Percentiles rank a stretch among this genome's conserved stretches.
phyloP scores from a whole-genome alignment of 2,113 vertebrate genomes.

The Gyps fulvus region DNA sequence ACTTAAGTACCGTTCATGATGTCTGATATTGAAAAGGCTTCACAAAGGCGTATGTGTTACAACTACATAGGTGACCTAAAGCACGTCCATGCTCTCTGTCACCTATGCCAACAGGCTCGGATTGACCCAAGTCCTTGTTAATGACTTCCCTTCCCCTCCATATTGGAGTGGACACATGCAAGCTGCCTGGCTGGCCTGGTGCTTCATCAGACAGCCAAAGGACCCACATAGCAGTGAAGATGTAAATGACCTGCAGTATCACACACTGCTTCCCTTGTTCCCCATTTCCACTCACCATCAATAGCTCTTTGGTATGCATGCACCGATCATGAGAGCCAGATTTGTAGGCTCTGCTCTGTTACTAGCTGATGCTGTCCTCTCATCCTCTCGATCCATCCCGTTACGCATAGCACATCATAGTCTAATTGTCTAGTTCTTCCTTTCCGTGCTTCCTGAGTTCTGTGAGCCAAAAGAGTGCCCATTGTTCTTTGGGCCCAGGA shows the following conservation, averaged over 20 bases:
- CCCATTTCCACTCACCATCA: neutral
- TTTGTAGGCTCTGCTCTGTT: neutral
- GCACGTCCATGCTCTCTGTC: neutral
- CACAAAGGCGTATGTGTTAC: neutral
- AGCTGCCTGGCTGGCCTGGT: neutral
- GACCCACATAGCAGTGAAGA: neutral
- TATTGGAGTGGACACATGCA: neutral
- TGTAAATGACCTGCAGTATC: neutral
- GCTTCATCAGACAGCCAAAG: neutral
- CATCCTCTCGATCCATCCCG: neutral
- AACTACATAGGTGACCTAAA: neutral
- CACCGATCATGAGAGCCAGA: neutral
- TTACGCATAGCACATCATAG: neutral
- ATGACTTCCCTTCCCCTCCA: neutral
- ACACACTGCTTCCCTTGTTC: neutral
- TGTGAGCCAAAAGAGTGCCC: slow-evolving; percentile 47
- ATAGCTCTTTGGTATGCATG: neutral
- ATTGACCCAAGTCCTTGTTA: neutral
- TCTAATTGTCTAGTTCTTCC: slow-evolving; percentile 40
- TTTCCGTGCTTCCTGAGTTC: slow-evolving; percentile 57
- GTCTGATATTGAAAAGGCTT: neutral
- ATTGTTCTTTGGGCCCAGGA: slow-evolving; percentile 25
- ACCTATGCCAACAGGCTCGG: neutral
- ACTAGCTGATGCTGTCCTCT: neutral
- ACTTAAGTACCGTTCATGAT: neutral